A percentile compares a stretch with the other conserved stretches of the same genome.
Evolutionary conservation across 2,113 vertebrate species (phyloP).

Genomic region (Paracanthobrama guichenoti): DNA sequence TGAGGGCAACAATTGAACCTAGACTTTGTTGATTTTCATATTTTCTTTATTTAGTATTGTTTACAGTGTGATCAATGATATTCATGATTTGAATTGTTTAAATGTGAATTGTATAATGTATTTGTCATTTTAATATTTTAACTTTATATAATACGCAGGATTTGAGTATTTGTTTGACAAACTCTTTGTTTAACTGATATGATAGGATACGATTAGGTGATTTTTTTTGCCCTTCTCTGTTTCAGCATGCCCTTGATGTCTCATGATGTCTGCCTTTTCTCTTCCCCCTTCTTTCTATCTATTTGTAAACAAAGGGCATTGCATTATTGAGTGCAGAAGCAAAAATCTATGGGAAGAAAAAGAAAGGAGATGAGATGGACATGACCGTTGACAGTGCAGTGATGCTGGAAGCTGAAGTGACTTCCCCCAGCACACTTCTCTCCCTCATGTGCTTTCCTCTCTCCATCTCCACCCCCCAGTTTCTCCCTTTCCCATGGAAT

Average conservation of each 20-base stretch:
- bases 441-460: slow-evolving; percentile 45
- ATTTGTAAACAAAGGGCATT: slow-evolving; percentile 49
- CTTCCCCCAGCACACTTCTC: slow-evolving; percentile 51
- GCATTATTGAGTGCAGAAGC: slow-evolving; percentile 56
- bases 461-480: slow-evolving; percentile 56
- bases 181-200: not conserved
- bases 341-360: slow-evolving; percentile 57
- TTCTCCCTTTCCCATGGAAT: slow-evolving; percentile 76
- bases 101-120: too few relatives aligned
- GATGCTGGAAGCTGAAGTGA: slow-evolving; percentile 56
- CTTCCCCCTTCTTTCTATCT: slow-evolving; percentile 37
- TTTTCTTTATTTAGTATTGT: too few relatives aligned
- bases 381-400: slow-evolving; percentile 69
- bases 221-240: slow-evolving; percentile 20
- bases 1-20: too few relatives aligned
- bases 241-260: slow-evolving; percentile 31
- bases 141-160: not conserved
- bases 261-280: slow-evolving; percentile 35
- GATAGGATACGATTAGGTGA: not conserved
- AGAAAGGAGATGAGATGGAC: slow-evolving; percentile 61
- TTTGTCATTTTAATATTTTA: not conserved
- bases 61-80: too few relatives aligned
- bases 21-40: too few relatives aligned
- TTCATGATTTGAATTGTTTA: too few relatives aligned
- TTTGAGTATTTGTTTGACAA: not conserved